Evolutionary conservation across 2,113 vertebrate species (phyloP), one percentile per base, ranked within the genome.

Genomic region (Propithecus coquereli): DNA sequence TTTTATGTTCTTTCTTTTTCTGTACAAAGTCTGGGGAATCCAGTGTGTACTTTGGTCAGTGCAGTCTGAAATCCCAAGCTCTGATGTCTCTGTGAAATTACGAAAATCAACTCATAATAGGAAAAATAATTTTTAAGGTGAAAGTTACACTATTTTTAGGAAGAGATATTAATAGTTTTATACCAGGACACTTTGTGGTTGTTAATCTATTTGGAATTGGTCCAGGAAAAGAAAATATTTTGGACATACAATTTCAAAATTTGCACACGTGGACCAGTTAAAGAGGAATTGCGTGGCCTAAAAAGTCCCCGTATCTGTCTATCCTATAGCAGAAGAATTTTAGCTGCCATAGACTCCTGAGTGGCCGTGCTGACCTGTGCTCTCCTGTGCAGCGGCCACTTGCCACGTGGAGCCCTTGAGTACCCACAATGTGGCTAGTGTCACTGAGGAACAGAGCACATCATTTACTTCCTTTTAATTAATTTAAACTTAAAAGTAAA

Each of bases 341-440:
- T 52, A 7, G 61, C 27, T 50, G 20, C 22, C 23, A 3, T 34
- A 34, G 20, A 14, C 11, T 37, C 30, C 76, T 22, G 7, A 25
- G 40, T 25, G 25, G 59, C 47, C 74, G 0, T 3, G 8, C 54
- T 57, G 45, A 61, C 79, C n/a, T 25, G n/a, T 0, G 1, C 43
- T 37, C 17, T 63, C 40, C 11, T 1, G 0, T 22, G 0, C 2
- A 14, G 65, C 2, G 54, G 65, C 37, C 10, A 4, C 37, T 22
- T 32, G n/a, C 54, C 77, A 11, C 6, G 0, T 16, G 71, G 47
- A 84, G 1, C 34, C 27, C 1, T 20, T 4, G 71, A 70, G 11
- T 6, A 16, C 7, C 32, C 18, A 7, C 27, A 14, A 0, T 17
- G 12, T n/a, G 34, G 22, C 66, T 32, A 2, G 1, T 34, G 4